These are phyloP conservation scores for Nipponacmea schrenckii DNA, from an alignment of 2,888 invertebrate species.

Conservation along the genomic window DNA sequence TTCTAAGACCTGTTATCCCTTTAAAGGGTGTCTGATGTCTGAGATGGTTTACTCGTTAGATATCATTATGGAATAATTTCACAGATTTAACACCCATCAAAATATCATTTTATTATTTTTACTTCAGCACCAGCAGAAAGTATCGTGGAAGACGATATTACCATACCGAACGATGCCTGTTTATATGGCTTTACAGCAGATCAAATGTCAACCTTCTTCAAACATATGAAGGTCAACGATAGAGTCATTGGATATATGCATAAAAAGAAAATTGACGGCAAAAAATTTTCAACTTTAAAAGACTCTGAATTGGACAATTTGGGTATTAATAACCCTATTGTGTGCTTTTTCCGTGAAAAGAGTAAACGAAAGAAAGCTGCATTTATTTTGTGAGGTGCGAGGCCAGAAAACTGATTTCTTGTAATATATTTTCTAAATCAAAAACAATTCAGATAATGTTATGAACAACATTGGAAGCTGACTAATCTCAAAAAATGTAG, in stretches of 20 bases:
- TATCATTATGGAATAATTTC: no score
- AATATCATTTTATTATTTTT: no score
- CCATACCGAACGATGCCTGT: constrained; percentile 59
- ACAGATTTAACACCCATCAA: no score
- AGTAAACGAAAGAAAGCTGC: constrained; percentile 42
- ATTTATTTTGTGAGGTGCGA: constrained; percentile 40
- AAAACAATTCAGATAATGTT: no score
- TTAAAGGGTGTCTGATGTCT: no score
- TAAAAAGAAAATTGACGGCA: constrained; percentile 58
- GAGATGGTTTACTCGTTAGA: no score
- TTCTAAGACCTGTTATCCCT: no score
- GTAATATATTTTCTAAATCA: no score
- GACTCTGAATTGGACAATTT: constrained; percentile 58
- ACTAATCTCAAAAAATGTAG: no score
- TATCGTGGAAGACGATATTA: constrained; percentile 56
- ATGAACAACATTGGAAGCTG: no score
- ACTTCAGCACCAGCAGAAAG: constrained; percentile 37
- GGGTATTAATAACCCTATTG: constrained; percentile 56
- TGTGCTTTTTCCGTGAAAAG: constrained; percentile 50
- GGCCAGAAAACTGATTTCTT: not conserved
- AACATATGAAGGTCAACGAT: constrained; percentile 54
- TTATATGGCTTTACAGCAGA: constrained; percentile 55
- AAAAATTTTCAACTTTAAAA: constrained; percentile 57
- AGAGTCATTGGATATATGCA: constrained; percentile 50
- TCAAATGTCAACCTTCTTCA: constrained; percentile 59